Base-by-base conservation (phyloP, 2,113 vertebrate genomes). In the Marcusenius ussheri region DNA sequence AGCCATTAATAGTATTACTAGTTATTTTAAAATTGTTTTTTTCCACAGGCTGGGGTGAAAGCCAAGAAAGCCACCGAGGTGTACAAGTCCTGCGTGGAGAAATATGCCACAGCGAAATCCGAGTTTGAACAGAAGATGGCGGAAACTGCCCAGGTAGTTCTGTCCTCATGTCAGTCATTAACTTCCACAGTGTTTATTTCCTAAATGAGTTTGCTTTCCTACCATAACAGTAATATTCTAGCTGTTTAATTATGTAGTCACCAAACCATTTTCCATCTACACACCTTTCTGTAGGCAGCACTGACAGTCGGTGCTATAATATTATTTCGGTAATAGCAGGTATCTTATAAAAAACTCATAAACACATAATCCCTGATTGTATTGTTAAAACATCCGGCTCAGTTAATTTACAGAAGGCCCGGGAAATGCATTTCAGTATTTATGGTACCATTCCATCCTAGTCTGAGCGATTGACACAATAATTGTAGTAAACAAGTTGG, bases 41-140 rank as follows among this genome's bases (percentile, higher is more conserved):
- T 87, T 93, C 83, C 87, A 15, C 93, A 99, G 98, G 97, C 97
- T 93, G 96, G 97, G 92, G 95, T 98, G 93, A 99, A 99, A 95
- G 95, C 97, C 92, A 99, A 98, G 95, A 99, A 99, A 95, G 98
- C 98, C 93, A 99, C 98, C 90, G 98, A 99, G 94, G 94, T 96
- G 49, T 99, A 99, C 93, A 99, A 97, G 94, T 94, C 97, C 0
- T 99, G 96, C 49, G 97, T 99, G 93, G 98, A 99, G 94, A 99
- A 99, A 92, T 99, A 99, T 13, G 97, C 97, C 91, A 91, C 95
- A 13, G 96, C 97, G 58, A 99, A 99, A 96, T 95, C 97, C 6
- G 98, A 98, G 93, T 99, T 99, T 96, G 98, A 99, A 92, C 97
- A 98, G 93, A 98, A 97, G 95, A 99, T 99, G 98, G 96, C 97